phyloP scores from a whole-genome alignment of 2,888 invertebrate genomes.

The Macropis europaea region DNA sequence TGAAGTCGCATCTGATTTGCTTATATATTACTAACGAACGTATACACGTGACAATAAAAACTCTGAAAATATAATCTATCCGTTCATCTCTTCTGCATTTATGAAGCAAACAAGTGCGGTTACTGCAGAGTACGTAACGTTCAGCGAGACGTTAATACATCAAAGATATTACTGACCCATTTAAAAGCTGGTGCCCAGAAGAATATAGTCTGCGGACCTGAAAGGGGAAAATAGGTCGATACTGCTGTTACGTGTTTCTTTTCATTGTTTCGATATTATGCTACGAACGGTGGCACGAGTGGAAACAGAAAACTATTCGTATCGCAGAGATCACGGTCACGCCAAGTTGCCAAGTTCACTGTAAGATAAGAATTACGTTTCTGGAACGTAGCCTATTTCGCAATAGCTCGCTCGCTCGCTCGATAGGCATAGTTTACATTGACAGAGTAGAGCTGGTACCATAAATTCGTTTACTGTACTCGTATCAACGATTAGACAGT shows the following conservation, averaged over 20 bases:
- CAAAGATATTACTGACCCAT: slow-evolving; percentile 88
- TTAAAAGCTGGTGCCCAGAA: slow-evolving; percentile 99
- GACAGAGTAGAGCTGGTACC: too few relatives aligned
- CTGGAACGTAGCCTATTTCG: neutral
- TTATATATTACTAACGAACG: neutral
- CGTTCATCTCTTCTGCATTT: neutral
- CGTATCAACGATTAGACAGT: too few relatives aligned
- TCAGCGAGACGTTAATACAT: slow-evolving; percentile 5
- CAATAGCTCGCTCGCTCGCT: neutral
- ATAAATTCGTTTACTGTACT: too few relatives aligned
- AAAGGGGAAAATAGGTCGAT: slow-evolving; percentile 48
- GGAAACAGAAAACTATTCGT: neutral
- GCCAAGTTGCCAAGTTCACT: neutral
- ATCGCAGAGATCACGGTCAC: neutral
- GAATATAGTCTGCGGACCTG: slow-evolving; percentile 98
- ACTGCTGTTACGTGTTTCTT: slow-evolving; percentile 18
- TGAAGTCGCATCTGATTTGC: slow-evolving; percentile 15
- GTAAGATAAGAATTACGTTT: neutral
- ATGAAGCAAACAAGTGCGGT: neutral
- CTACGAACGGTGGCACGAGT: neutral
- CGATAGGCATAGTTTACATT: too few relatives aligned
- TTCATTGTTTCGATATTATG: neutral
- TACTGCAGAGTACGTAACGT: neutral
- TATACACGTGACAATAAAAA: neutral
- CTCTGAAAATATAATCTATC: neutral